phyloP scores from a whole-genome alignment of 2,888 invertebrate genomes.

The Conops quadrifasciatus region DNA sequence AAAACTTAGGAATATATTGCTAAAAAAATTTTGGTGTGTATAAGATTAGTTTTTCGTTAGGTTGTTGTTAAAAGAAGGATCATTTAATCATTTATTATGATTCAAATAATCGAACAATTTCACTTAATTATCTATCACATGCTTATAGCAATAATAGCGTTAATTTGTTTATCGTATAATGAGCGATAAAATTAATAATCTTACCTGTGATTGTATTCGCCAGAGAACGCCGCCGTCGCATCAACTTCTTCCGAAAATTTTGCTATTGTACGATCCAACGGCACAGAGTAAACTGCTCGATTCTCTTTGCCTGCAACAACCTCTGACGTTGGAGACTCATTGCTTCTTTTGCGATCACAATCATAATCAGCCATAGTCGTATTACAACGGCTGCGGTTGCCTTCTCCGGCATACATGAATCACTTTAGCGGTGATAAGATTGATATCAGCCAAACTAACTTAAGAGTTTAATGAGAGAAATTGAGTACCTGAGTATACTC shows the following conservation, averaged over 20 bases:
- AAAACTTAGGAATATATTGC: too few species aligned
- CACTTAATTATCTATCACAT: not conserved
- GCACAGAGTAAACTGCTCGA: constrained; percentile 45
- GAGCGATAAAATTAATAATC: not conserved
- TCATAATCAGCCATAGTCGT: constrained; percentile 1
- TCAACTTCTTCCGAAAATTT: constrained; percentile 42
- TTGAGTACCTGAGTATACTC: not conserved
- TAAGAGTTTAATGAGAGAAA: not conserved
- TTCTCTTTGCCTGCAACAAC: constrained; percentile 30
- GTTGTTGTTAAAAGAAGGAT: constrained; percentile 3
- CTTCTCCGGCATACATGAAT: not conserved
- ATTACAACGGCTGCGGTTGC: not conserved
- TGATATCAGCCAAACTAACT: not conserved
- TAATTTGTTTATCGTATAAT: not conserved
- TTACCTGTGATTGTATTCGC: constrained; percentile 26
- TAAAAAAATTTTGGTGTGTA: too few species aligned
- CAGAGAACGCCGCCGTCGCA: not conserved
- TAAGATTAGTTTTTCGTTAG: constrained; percentile 21
- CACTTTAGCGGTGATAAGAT: not conserved
- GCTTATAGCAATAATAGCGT: not conserved
- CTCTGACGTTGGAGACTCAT: constrained; percentile 19
- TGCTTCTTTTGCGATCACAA: not conserved
- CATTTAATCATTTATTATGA: too few species aligned
- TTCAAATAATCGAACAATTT: not conserved
- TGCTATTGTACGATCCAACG: constrained; percentile 38